These are phyloP conservation scores for Chrosomus eos DNA, from an alignment of 2,797 vertebrate species.

Conservation along the genomic window DNA sequence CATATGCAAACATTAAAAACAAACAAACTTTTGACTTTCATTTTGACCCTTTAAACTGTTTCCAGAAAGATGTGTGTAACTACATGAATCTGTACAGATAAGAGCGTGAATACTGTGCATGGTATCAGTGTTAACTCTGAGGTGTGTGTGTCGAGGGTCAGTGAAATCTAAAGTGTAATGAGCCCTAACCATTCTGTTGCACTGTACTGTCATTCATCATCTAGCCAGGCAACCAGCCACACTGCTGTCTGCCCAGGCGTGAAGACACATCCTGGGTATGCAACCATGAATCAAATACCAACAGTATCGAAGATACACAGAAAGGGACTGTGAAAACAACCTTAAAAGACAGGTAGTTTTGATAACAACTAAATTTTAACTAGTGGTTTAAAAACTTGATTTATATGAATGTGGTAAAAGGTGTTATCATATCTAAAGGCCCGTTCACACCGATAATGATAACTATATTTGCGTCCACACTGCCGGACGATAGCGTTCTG, in stretches of 20 bases:
- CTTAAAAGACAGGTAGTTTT: neutral
- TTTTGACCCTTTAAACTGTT: neutral
- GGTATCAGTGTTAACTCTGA: slow-evolving; percentile 1
- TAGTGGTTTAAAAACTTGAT: neutral
- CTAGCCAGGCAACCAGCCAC: slow-evolving; percentile 34
- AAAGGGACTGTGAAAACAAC: slow-evolving; percentile 10
- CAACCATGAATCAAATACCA: slow-evolving; percentile 23
- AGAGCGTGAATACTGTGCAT: neutral
- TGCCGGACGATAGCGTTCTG: neutral
- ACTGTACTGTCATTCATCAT: slow-evolving; percentile 52
- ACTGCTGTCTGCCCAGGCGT: slow-evolving; percentile 35
- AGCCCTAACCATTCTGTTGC: slow-evolving; percentile 40
- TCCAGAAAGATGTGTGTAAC: neutral
- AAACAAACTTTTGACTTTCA: neutral
- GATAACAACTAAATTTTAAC: neutral
- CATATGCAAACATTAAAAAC: neutral
- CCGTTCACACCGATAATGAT: neutral
- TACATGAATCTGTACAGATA: slow-evolving; percentile 19
- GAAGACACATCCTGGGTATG: slow-evolving; percentile 42
- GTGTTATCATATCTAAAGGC: neutral
- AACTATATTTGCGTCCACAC: neutral
- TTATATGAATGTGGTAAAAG: neutral
- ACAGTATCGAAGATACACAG: slow-evolving; percentile 12
- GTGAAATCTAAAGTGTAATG: slow-evolving; percentile 38
- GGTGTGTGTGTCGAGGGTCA: slow-evolving; percentile 21